These are phyloP conservation scores for Leptinotarsa lineolata DNA, from an alignment of 1,140 invertebrate genomes.

Conservation along the genomic window DNA sequence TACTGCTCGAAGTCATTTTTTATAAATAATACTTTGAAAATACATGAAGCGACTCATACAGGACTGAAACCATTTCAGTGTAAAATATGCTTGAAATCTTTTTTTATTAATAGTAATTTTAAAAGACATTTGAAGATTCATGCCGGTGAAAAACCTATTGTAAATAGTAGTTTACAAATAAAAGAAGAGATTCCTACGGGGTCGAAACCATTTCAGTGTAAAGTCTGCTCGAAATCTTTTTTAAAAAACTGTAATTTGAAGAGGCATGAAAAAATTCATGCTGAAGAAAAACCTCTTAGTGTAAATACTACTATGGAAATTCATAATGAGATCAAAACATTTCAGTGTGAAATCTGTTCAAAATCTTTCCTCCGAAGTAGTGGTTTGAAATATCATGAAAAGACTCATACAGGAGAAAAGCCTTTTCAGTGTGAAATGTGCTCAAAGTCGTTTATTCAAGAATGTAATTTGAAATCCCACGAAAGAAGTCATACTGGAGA, in stretches of 20 bases:
- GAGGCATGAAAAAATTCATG: background rate
- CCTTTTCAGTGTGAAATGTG: background rate
- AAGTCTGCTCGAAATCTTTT: background rate
- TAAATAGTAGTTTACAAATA: too few relatives aligned
- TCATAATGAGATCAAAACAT: background rate
- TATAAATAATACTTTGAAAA: background rate
- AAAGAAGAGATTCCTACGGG: too few relatives aligned
- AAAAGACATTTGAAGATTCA: too few relatives aligned
- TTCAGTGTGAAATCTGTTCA: slow-evolving; percentile 58
- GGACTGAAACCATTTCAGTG: too few relatives aligned
- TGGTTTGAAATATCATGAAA: slow-evolving; percentile 57
- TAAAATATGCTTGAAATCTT: too few relatives aligned
- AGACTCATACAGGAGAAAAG: background rate
- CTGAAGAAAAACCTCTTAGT: background rate
- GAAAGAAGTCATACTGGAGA: background rate
- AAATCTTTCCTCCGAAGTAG: slow-evolving; percentile 65
- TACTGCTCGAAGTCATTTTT: background rate
- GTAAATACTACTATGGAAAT: too few relatives aligned
- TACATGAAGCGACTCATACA: background rate
- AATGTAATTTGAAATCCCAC: background rate
- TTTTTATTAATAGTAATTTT: too few relatives aligned
- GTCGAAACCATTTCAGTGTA: background rate
- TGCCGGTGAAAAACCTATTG: too few relatives aligned
- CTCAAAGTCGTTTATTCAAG: background rate
- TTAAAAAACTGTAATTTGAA: too few relatives aligned